Conservation (phyloP, 2,797 vertebrate genomes). For the Peromyscus eremicus region DNA sequence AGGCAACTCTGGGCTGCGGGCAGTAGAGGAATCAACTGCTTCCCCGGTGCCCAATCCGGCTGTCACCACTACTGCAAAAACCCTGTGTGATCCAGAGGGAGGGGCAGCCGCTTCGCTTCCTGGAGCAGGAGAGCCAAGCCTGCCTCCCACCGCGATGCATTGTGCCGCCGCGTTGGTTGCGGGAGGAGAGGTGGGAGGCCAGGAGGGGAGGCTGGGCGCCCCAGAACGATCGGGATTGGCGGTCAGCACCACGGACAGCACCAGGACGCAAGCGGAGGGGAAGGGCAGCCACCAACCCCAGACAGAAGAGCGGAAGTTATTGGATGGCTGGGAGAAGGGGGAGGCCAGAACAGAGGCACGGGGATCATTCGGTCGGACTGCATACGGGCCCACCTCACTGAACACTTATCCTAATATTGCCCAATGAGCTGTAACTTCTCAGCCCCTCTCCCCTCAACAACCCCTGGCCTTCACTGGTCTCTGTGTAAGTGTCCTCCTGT, state of each 20-base stretch:
- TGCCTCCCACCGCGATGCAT: slow-evolving; percentile 74
- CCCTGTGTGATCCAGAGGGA: slow-evolving; percentile 58
- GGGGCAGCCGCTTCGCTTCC: slow-evolving; percentile 57
- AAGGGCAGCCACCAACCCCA: slow-evolving; percentile 40
- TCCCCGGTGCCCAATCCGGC: slow-evolving; percentile 62
- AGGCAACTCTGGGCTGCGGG: slow-evolving; percentile 70
- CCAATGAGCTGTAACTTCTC: not conserved
- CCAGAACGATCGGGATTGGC: slow-evolving; percentile 52
- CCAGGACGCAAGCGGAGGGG: slow-evolving; percentile 9
- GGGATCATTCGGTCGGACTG: not conserved
- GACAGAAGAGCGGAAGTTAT: slow-evolving; percentile 65
- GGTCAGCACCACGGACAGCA: slow-evolving; percentile 80
- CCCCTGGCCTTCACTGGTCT: not conserved
- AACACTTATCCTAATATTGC: slow-evolving; percentile 56
- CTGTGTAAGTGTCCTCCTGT: not conserved
- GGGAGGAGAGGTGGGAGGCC: slow-evolving; percentile 68
- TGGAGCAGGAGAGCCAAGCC: slow-evolving; percentile 52
- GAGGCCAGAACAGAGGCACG: not conserved
- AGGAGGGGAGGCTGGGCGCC: slow-evolving; percentile 43
- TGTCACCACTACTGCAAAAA: slow-evolving; percentile 77
- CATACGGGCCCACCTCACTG: slow-evolving; percentile 42
- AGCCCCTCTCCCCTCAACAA: not conserved
- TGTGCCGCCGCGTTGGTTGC: slow-evolving; percentile 58
- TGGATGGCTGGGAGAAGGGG: slow-evolving; percentile 14
- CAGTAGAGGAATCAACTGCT: slow-evolving; percentile 72